phyloP scores from a whole-genome alignment of 1,140 invertebrate genomes.

The Heliothis subflexa region DNA sequence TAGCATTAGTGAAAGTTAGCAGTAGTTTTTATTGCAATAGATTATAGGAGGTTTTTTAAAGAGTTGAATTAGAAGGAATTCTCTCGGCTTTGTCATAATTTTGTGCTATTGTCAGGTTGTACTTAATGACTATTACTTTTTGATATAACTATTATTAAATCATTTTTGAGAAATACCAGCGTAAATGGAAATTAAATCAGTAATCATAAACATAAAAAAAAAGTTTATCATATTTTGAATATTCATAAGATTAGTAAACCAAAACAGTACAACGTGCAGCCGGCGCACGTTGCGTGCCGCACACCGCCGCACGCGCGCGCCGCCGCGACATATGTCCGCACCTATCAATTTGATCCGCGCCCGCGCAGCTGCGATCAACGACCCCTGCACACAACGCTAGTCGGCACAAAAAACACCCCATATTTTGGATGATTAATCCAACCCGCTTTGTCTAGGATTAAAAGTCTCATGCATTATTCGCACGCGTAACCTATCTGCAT shows the following conservation, averaged over 20 bases:
- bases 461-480: slow-evolving; percentile 56
- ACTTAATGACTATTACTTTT: no score
- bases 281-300: slow-evolving; percentile 61
- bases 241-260: slow-evolving; percentile 43
- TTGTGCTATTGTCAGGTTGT: no score
- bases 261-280: slow-evolving; percentile 38
- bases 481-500: slow-evolving; percentile 71
- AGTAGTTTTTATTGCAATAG: no score
- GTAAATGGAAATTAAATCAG: background rate
- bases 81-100: no score
- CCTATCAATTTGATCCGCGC: slow-evolving; percentile 79
- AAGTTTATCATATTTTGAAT: slow-evolving; percentile 7
- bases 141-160: no score
- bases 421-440: slow-evolving; percentile 79
- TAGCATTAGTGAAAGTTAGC: no score
- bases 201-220: background rate
- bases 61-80: no score
- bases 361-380: slow-evolving; percentile 78
- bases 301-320: slow-evolving; percentile 55
- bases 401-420: slow-evolving; percentile 68
- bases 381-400: slow-evolving; percentile 62
- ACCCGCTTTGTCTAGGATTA: slow-evolving; percentile 74
- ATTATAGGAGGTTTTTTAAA: no score
- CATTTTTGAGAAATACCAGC: no score
- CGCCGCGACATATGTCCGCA: slow-evolving; percentile 69